Evolutionary conservation across 2,113 vertebrate species (phyloP).

Genomic region (Arenaria interpres): DNA sequence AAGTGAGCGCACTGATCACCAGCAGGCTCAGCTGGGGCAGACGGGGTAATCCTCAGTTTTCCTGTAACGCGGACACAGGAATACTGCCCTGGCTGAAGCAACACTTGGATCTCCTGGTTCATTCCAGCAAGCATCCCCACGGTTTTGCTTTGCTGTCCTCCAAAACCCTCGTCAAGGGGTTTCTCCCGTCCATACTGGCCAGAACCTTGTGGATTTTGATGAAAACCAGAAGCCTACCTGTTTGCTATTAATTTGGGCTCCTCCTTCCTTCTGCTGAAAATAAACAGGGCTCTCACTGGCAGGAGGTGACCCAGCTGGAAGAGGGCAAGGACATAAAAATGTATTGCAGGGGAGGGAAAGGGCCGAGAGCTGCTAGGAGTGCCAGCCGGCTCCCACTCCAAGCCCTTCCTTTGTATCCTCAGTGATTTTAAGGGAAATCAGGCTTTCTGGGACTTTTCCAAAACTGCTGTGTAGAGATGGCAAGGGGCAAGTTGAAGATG

Average conservation of each 20-base stretch:
- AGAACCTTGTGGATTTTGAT: neutral
- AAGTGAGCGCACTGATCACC: neutral
- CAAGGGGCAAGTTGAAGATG: neutral
- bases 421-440: neutral
- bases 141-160: neutral
- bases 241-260: neutral
- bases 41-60: neutral
- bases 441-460: neutral
- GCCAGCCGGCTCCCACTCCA: neutral
- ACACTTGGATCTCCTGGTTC: neutral
- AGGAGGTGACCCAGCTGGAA: constrained; percentile 5
- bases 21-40: neutral
- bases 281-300: neutral
- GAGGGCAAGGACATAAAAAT: neutral
- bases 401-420: neutral
- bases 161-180: neutral
- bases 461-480: neutral
- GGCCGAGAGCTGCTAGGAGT: neutral
- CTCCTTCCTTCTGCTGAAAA: constrained; percentile 5
- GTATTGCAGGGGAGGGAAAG: neutral
- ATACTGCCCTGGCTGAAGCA: neutral
- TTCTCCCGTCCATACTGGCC: neutral
- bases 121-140: neutral
- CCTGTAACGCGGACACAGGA: neutral
- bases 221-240: constrained; percentile 6